Evolutionary conservation across 2,888 invertebrate genomes (phyloP).

Genomic region (Euzophera pinguis): DNA sequence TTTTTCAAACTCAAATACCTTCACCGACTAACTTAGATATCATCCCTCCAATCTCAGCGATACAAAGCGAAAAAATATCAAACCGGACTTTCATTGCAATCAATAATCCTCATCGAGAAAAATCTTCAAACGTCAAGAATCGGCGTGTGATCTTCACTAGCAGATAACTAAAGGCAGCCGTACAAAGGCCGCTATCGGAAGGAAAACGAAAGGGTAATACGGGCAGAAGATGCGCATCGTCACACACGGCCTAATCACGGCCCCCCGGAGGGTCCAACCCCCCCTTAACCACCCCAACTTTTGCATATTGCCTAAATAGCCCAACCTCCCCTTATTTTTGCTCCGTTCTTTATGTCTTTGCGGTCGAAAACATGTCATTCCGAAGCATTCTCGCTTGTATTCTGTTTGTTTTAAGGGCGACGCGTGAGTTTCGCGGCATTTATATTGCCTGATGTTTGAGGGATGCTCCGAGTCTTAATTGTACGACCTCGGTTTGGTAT

Average conservation of each 20-base stretch:
- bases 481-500: constrained; percentile 61
- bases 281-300: constrained; percentile 59
- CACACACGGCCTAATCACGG: constrained; percentile 78
- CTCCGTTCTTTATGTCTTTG: constrained; percentile 42
- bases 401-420: constrained; percentile 24
- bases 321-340: constrained; percentile 55
- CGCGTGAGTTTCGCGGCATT: constrained; percentile 24
- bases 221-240: constrained; percentile 79
- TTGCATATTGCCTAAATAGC: constrained; percentile 78
- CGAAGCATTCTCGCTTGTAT: constrained; percentile 36
- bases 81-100: constrained; percentile 27
- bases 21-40: neutral
- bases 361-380: constrained; percentile 21
- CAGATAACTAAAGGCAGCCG: constrained; percentile 56
- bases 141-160: constrained; percentile 59
- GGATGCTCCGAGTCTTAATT: constrained; percentile 71
- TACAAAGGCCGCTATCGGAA: constrained; percentile 78
- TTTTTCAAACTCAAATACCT: neutral
- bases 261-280: constrained; percentile 33
- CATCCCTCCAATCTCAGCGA: neutral
- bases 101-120: constrained; percentile 42
- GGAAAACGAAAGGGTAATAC: constrained; percentile 79
- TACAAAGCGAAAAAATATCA: constrained; percentile 2
- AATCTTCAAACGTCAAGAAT: constrained; percentile 51
- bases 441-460: constrained; percentile 64